Conservation (phyloP, 2,113 vertebrate genomes). For the Seriola rivoliana region DNA sequence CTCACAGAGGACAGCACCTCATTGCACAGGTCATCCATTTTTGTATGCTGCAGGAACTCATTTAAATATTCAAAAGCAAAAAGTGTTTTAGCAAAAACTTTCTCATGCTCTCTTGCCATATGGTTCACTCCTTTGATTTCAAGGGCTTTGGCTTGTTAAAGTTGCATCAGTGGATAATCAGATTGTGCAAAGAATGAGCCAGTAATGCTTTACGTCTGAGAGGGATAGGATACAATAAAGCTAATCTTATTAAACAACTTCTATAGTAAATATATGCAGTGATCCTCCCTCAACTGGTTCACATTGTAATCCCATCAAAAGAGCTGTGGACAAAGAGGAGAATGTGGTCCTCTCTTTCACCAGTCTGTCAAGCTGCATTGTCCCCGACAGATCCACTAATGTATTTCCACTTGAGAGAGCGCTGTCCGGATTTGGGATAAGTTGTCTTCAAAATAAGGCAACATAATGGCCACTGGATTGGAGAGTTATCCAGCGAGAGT, state of each 20-base stretch:
- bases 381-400: conserved; percentile 31
- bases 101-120: conserved; percentile 61
- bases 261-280: conserved; percentile 70
- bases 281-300: conserved; percentile 46
- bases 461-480: neutral
- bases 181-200: conserved; percentile 44
- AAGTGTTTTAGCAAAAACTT: conserved; percentile 27
- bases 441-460: conserved; percentile 19
- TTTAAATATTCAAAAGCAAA: conserved; percentile 60
- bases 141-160: conserved; percentile 47
- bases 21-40: neutral
- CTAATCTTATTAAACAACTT: conserved; percentile 73
- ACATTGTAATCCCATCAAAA: conserved; percentile 64
- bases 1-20: neutral
- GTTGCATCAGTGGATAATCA: conserved; percentile 52
- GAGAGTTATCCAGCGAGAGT: conserved; percentile 2
- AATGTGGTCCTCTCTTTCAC: conserved; percentile 56
- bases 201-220: conserved; percentile 50
- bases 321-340: conserved; percentile 44
- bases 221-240: conserved; percentile 57
- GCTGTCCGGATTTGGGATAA: conserved; percentile 34
- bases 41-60: conserved; percentile 20
- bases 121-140: conserved; percentile 45
- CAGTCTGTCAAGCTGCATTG: conserved; percentile 35
- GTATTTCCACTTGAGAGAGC: conserved; percentile 62